A percentile compares a stretch with the other conserved stretches of the same genome.
These are phyloP conservation scores for Diaphora mendica DNA, from an alignment of 2,888 invertebrate genomes.

Conservation along the genomic window DNA sequence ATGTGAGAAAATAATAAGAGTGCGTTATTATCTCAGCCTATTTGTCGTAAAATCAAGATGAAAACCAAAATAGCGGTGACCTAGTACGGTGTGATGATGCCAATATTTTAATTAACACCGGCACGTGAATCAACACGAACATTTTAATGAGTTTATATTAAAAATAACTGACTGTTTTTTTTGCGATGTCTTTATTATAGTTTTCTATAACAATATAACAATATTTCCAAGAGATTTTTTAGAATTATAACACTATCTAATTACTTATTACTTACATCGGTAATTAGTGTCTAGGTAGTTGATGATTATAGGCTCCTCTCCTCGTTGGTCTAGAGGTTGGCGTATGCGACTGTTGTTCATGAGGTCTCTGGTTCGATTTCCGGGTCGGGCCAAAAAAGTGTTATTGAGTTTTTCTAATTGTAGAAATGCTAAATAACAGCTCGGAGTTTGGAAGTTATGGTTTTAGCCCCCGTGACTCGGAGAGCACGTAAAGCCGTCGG, in stretches of 20 bases:
- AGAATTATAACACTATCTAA: neutral
- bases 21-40: neutral
- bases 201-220: neutral
- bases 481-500: too few species aligned
- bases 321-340: too few species aligned
- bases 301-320: too few species aligned
- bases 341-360: too few species aligned
- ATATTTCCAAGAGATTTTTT: neutral
- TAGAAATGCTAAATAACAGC: too few species aligned
- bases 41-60: neutral
- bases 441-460: too few species aligned
- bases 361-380: too few species aligned
- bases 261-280: neutral
- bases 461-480: too few species aligned
- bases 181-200: neutral
- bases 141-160: constrained; percentile 5
- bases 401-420: too few species aligned
- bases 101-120: constrained; percentile 10
- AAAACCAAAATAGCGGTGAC: neutral
- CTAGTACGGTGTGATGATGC: neutral
- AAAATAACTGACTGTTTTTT: constrained; percentile 8
- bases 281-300: neutral
- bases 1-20: neutral
- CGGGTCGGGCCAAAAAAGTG: too few species aligned
- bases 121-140: constrained; percentile 1